Evolutionary conservation across 1,140 invertebrate genomes (phyloP), one percentile per base, ranked within the genome.

Genomic region (Zaprionus vittiger): DNA sequence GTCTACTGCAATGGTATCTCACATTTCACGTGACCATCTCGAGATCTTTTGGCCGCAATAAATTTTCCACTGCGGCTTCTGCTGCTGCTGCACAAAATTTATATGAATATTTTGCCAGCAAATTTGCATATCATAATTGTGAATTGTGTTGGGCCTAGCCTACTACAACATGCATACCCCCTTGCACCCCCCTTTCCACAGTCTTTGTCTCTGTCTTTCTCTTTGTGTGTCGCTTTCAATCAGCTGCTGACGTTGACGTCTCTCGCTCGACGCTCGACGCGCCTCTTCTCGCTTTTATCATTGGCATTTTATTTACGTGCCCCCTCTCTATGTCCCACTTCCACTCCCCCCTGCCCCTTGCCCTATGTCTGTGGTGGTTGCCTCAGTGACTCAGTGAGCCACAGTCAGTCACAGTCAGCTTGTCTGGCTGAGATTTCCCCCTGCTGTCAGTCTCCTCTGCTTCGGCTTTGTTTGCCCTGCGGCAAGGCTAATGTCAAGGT

Each of bases 401-500:
- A 65, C 56, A 41, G 44, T 20, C 49, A 70, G 60, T 57, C 60
- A 52, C 31, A 20, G 54, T 44, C 64, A 37, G 71, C 61, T 44
- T 44, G 57, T 69, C 69, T 28, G 68, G 37, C 54, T 17, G 56
- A 38, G 44, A 54, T 60, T 38, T 28, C 62, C 70, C 56, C 44
- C 24, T 56, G 47, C 38, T 71, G 68, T 73, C 64, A 73, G 41
- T 73, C 44, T 17, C 38, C 54, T 59, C 47, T 41, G 38, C 38
- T 41, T 41, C 17, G 54, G 22, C 61, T 78, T 68, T 77, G 68
- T 79, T 79, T 72, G 67, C 47, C 73, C 69, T 73, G 77, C 68
- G 73, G 75, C 79, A 80, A 80, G 79, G 79, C 75, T 80, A 80
- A 80, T 80, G 79, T 80, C 79, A 80, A 80, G 79, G 79, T 80